Percentiles rank a stretch among this genome's conserved stretches.
Conservation (phyloP, 2,113 vertebrate genomes). For the Pelecanus crispus region DNA sequence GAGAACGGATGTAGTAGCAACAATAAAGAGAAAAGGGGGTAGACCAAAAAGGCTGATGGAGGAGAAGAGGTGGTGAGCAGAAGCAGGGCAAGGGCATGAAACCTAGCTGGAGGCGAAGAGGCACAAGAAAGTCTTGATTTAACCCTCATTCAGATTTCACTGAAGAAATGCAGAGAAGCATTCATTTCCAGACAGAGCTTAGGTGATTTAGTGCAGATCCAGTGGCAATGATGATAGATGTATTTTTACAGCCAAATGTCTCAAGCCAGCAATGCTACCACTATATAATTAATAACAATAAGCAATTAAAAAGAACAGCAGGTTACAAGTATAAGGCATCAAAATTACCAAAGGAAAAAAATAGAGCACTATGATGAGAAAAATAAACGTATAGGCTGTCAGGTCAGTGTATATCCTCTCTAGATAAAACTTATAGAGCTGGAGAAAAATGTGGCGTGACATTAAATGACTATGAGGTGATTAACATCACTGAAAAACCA, state of each 20-base stretch:
- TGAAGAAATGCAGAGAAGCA: conserved; percentile 41
- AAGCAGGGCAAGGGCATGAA: not conserved
- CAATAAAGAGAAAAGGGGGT: not conserved
- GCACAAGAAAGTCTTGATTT: conserved; percentile 20
- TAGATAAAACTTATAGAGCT: conserved; percentile 1
- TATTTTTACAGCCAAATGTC: conserved; percentile 65
- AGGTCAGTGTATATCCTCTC: conserved; percentile 6
- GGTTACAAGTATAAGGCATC: conserved; percentile 63
- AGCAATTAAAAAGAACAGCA: conserved; percentile 74
- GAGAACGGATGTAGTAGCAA: not conserved
- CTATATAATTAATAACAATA: conserved; percentile 76
- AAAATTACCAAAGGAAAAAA: conserved; percentile 62
- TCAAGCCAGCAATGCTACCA: conserved; percentile 54
- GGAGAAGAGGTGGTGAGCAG: not conserved
- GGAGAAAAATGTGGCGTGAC: conserved; percentile 10
- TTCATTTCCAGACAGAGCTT: conserved; percentile 46
- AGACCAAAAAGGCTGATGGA: not conserved
- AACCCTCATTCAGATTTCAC: conserved; percentile 45
- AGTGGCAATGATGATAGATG: conserved; percentile 67
- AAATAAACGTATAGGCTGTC: conserved; percentile 8
- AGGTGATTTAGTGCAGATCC: conserved; percentile 53
- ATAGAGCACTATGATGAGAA: conserved; percentile 17
- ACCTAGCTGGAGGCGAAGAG: not conserved
- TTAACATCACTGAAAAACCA: conserved; percentile 47
- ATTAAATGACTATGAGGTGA: conserved; percentile 41